phyloP scores from a whole-genome alignment of 2,113 vertebrate species.

The human region DNA sequence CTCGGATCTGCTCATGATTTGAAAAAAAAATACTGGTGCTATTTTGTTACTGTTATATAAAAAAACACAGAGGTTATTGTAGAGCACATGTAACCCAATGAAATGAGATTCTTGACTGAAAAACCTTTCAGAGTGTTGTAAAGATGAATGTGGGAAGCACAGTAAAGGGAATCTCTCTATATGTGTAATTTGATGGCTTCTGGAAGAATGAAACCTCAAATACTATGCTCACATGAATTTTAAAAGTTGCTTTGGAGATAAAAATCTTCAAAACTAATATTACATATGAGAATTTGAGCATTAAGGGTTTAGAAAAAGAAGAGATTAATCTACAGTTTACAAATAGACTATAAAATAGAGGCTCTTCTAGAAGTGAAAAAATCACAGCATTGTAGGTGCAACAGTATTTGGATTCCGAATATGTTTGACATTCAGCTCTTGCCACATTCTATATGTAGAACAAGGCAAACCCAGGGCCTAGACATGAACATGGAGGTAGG shows the following conservation, averaged over 20 bases:
- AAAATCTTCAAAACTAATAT: neutral
- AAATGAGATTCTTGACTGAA: neutral
- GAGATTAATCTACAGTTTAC: slow-evolving; percentile 44
- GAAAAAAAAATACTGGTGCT: neutral
- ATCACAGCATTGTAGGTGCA: neutral
- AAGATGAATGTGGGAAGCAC: neutral
- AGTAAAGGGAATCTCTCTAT: neutral
- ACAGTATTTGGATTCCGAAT: slow-evolving; percentile 49
- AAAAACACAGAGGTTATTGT: neutral
- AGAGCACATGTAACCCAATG: neutral
- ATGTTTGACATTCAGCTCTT: slow-evolving; percentile 35
- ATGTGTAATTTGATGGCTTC: neutral
- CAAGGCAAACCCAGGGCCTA: slow-evolving; percentile 10
- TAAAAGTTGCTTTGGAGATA: neutral
- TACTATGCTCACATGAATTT: neutral
- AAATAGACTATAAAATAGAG: slow-evolving; percentile 2
- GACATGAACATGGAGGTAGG: neutral
- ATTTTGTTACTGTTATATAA: neutral
- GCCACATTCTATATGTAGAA: slow-evolving; percentile 39
- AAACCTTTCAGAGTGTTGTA: neutral
- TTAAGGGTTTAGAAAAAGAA: neutral
- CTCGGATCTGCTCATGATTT: neutral
- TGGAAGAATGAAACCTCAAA: neutral
- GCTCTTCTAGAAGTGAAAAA: slow-evolving; percentile 22
- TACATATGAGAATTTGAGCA: neutral